Evolutionary conservation across 1,140 invertebrate species (phyloP).

Genomic region (Adelges cooleyi): DNA sequence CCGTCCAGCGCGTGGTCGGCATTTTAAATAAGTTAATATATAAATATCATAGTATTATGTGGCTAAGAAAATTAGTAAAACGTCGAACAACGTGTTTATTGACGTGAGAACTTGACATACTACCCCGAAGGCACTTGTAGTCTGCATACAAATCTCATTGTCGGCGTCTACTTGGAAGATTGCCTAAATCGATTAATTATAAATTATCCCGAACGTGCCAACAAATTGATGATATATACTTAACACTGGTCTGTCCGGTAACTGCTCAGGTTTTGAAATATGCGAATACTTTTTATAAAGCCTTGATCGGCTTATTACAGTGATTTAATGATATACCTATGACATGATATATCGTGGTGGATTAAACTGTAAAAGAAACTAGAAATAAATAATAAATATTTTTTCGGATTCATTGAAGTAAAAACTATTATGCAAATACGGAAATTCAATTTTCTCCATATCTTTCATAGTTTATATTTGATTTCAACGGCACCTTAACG

Average conservation of each 20-base stretch:
- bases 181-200: constrained; percentile 10
- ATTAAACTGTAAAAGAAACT: too few species aligned
- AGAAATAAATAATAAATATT: too few species aligned
- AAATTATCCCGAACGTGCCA: constrained; percentile 1
- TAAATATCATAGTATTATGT: too few species aligned
- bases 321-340: too few species aligned
- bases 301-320: constrained; percentile 1
- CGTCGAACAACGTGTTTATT: not conserved
- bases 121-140: not conserved
- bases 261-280: constrained; percentile 5
- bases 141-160: not conserved
- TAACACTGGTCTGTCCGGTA: not conserved
- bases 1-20: not conserved
- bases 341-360: too few species aligned
- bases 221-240: constrained; percentile 26
- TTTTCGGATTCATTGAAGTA: too few species aligned
- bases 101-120: constrained; percentile 11
- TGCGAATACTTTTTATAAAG: not conserved
- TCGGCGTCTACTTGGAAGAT: constrained; percentile 5
- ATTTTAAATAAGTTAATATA: not conserved
- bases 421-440: too few species aligned
- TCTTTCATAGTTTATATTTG: too few species aligned
- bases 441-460: too few species aligned
- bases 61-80: not conserved
- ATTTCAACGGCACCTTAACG: too few species aligned